Evolutionary conservation across 2,113 vertebrate species (phyloP).

Genomic region (Vicugna pacos): DNA sequence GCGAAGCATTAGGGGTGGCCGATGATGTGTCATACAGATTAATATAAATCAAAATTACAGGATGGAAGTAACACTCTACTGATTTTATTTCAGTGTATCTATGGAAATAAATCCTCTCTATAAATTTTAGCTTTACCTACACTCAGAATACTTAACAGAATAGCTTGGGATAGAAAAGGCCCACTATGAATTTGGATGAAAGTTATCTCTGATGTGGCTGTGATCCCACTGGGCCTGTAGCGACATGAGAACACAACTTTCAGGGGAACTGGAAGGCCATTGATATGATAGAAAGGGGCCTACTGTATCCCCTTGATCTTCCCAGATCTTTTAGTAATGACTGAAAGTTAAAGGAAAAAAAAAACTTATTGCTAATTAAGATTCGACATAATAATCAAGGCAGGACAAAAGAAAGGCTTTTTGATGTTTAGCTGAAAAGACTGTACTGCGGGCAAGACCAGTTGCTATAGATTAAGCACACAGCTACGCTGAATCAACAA

Average conservation of each 20-base stretch:
- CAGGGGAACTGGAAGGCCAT: conserved; percentile 61
- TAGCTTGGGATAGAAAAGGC: conserved; percentile 26
- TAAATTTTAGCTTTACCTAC: conserved; percentile 52
- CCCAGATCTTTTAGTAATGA: conserved; percentile 74
- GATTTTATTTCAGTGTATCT: conserved; percentile 44
- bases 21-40: neutral
- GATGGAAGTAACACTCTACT: neutral
- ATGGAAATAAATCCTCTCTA: conserved; percentile 31
- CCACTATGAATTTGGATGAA: conserved; percentile 54
- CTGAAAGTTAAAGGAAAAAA: conserved; percentile 22
- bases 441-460: conserved; percentile 50
- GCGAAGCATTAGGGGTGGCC: neutral
- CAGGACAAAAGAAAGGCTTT: conserved; percentile 62
- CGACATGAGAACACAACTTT: conserved; percentile 67
- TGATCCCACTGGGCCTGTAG: conserved; percentile 66
- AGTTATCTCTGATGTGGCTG: conserved; percentile 59
- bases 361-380: conserved; percentile 78
- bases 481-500: conserved; percentile 63
- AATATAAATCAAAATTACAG: conserved; percentile 29
- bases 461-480: conserved; percentile 65
- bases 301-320: conserved; percentile 68
- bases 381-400: conserved; percentile 71
- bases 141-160: conserved; percentile 52
- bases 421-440: conserved; percentile 63
- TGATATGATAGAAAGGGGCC: neutral